Conservation (phyloP, 2,113 vertebrate genomes). For the Malurus cyaneus region DNA sequence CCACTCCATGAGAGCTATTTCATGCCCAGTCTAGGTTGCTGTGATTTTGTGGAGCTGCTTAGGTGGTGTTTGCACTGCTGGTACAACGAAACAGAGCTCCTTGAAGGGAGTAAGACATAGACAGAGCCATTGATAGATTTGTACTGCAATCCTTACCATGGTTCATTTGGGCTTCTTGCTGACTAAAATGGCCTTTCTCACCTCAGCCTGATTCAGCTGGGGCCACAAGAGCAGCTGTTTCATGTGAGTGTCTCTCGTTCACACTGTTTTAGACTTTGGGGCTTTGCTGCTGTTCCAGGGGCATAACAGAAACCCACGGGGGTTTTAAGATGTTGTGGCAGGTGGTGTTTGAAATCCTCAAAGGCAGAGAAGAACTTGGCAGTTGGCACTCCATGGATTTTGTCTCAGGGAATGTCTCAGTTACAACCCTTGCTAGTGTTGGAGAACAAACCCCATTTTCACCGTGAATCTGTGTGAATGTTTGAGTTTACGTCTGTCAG, state of each 20-base stretch:
- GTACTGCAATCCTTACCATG: background rate
- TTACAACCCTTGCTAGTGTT: background rate
- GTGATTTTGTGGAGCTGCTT: background rate
- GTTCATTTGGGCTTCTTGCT: background rate
- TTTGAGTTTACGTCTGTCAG: background rate
- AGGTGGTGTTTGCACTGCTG: background rate
- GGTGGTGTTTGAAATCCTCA: background rate
- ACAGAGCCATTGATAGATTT: background rate
- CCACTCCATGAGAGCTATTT: background rate
- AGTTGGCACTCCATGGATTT: background rate
- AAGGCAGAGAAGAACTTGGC: background rate
- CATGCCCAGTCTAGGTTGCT: background rate
- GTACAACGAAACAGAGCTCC: background rate
- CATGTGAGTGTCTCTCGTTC: background rate
- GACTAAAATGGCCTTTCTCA: background rate
- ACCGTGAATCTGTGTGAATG: background rate
- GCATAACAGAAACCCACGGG: fast-evolving
- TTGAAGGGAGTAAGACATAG: background rate
- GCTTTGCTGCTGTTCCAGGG: background rate
- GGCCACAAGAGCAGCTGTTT: background rate
- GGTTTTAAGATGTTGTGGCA: background rate
- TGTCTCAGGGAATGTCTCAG: background rate
- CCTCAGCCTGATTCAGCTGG: background rate
- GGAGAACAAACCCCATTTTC: background rate
- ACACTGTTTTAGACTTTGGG: background rate